A percentile compares a stretch with the other conserved stretches of the same genome.
Evolutionary conservation across 2,888 invertebrate genomes (phyloP).

Genomic region (Pinctada fucata): DNA sequence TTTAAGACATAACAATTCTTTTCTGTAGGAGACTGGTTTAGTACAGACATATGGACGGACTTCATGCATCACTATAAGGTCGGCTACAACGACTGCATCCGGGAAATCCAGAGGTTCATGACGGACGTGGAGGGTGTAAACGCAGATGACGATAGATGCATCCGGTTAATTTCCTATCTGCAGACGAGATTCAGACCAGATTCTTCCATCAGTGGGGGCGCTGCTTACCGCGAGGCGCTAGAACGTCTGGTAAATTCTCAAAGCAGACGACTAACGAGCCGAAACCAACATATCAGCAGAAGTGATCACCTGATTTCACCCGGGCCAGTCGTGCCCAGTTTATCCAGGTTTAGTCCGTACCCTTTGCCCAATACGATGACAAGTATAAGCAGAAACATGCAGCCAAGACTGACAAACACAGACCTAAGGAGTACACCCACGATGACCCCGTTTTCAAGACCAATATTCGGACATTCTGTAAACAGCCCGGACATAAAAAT

Average conservation of each 20-base stretch:
- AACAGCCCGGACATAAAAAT: neutral
- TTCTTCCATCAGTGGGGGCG: constrained; percentile 35
- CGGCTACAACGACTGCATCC: constrained; percentile 56
- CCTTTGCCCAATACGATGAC: neutral
- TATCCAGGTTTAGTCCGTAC: neutral
- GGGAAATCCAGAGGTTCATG: constrained; percentile 53
- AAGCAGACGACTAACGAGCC: neutral
- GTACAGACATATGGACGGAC: constrained; percentile 51
- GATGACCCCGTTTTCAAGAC: neutral
- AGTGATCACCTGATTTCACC: neutral
- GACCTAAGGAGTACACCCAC: neutral
- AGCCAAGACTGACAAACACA: neutral
- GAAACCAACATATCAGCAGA: neutral
- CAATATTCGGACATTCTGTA: neutral
- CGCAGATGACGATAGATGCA: constrained; percentile 43
- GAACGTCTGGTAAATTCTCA: constrained; percentile 15
- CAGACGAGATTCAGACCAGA: constrained; percentile 49
- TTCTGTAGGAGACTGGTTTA: constrained; percentile 52
- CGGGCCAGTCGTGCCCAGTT: neutral
- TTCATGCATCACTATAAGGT: constrained; percentile 55
- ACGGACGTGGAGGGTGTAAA: constrained; percentile 49
- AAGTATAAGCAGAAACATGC: neutral
- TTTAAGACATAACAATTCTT: too few species aligned
- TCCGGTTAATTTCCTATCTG: constrained; percentile 50
- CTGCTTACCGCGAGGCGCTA: constrained; percentile 33